Base-by-base conservation (phyloP, 2,797 vertebrate species). In the Ctenopoma kingsleyae region DNA sequence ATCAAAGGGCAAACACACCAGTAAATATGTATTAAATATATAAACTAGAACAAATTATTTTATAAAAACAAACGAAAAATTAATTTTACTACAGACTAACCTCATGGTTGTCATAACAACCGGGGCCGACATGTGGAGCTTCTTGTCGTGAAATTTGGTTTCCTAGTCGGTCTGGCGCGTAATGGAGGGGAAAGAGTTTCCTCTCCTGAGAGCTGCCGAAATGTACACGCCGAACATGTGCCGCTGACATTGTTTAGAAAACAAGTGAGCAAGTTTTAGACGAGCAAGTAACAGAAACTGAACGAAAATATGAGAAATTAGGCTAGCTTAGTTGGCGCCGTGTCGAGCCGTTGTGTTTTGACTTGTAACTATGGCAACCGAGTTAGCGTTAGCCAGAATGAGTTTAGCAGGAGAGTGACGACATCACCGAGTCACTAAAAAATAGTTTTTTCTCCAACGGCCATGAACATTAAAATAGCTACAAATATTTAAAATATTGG, bases 191-290 rank as follows among this genome's bases (percentile, higher is more conserved):
- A 38, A 96, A 92, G 6, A 93, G 9, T 46, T 70, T 94, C 76
- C 93, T 80, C 0, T 93, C 82, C 54, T 94, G 94, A 7, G 74
- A 46, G 36, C 93, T 93, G 48, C 96, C 95, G 25, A 97, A 97
- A 0, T 57, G 69, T 1, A 94, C 76, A 8, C 0, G 59, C 25
- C 53, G 67, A 36, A 20, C 8, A 0, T 64, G n/a, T 53, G 46
- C 56, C 10, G 8, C 12, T 0, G 48, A 9, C 71, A 79, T 87
- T 3, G 4, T 19, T 36, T 4, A 12, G 4, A 3, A 25, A 36
- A 50, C 6, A 2, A 57, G 3, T 2, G 38, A 40, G 12, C 5
- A 13, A 16, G 13, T 4, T 1, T 8, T 25, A 9, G 12, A 0
- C 3, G 3, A 40, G 1, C 3, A 22, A 19, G 3, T 1, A 0